Conservation (phyloP, 92 coral and sea anemone genomes). For the Palythoa grandis region DNA sequence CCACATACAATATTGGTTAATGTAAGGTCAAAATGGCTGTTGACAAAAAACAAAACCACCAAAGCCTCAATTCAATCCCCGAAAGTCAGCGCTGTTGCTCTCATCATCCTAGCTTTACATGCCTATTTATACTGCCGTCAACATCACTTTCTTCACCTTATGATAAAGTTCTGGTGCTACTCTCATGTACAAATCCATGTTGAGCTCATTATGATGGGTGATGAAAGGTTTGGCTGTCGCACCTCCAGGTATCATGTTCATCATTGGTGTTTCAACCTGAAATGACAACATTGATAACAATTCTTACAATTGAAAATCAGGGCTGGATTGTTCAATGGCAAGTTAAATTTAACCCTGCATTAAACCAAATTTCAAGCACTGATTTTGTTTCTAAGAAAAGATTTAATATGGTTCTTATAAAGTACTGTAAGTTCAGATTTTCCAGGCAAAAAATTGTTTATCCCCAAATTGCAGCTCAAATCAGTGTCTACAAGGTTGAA, state of each 20-base stretch:
- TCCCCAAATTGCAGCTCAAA: too few relatives aligned
- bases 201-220: slow-evolving; percentile 94
- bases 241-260: slow-evolving; percentile 99
- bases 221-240: slow-evolving; percentile 97
- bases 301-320: not conserved
- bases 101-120: too few relatives aligned
- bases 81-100: not conserved
- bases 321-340: not conserved
- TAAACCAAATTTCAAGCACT: too few relatives aligned
- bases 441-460: too few relatives aligned
- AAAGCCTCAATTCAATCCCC: not conserved
- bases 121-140: too few relatives aligned
- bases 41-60: not conserved
- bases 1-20: too few relatives aligned
- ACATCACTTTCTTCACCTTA: slow-evolving; percentile 66
- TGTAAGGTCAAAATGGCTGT: too few relatives aligned
- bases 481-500: too few relatives aligned
- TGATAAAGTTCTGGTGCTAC: slow-evolving; percentile 99
- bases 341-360: not conserved
- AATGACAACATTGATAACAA: not conserved
- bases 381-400: too few relatives aligned
- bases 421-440: too few relatives aligned
- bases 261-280: slow-evolving; percentile 96
- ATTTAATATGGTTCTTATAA: too few relatives aligned
- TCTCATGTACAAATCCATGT: slow-evolving; percentile 98